Conservation (phyloP, 2,888 invertebrate genomes). For the Drosophila meridiana region DNA sequence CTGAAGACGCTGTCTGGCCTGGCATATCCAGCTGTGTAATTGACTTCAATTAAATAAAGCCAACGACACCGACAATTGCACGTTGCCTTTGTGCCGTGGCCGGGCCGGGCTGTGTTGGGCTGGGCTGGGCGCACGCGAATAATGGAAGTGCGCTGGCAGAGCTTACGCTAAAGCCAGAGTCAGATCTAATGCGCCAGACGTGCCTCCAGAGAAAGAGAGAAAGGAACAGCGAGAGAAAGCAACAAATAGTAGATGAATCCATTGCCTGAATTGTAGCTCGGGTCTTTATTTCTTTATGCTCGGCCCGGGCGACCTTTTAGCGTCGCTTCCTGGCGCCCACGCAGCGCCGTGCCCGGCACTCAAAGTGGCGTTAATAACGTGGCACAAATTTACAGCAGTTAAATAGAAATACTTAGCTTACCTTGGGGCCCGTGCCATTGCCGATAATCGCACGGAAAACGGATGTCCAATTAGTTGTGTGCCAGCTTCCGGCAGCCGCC, state of each 20-base stretch:
- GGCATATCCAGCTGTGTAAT: constrained; percentile 80
- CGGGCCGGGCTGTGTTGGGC: neutral
- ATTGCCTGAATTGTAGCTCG: constrained; percentile 35
- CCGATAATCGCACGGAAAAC: constrained; percentile 81
- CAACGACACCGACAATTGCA: constrained; percentile 75
- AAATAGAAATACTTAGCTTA: constrained; percentile 65
- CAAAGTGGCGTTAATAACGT: constrained; percentile 82
- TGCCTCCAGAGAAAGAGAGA: neutral
- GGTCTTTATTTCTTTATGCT: constrained; percentile 43
- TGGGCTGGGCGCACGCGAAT: constrained; percentile 37
- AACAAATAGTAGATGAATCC: constrained; percentile 49
- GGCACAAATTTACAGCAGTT: constrained; percentile 70
- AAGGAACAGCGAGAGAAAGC: neutral
- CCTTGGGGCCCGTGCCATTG: constrained; percentile 44
- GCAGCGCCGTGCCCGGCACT: constrained; percentile 56
- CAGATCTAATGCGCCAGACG: neutral
- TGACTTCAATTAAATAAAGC: constrained; percentile 83
- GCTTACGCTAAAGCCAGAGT: constrained; percentile 40
- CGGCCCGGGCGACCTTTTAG: constrained; percentile 56
- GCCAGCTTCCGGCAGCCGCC: constrained; percentile 75
- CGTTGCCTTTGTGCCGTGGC: constrained; percentile 64
- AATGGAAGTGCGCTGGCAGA: constrained; percentile 52
- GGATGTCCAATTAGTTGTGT: constrained; percentile 83
- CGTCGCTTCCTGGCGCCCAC: constrained; percentile 48
- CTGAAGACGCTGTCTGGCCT: constrained; percentile 39